Conservation (phyloP, 1,140 invertebrate species). For the Diorhabda sublineata region DNA sequence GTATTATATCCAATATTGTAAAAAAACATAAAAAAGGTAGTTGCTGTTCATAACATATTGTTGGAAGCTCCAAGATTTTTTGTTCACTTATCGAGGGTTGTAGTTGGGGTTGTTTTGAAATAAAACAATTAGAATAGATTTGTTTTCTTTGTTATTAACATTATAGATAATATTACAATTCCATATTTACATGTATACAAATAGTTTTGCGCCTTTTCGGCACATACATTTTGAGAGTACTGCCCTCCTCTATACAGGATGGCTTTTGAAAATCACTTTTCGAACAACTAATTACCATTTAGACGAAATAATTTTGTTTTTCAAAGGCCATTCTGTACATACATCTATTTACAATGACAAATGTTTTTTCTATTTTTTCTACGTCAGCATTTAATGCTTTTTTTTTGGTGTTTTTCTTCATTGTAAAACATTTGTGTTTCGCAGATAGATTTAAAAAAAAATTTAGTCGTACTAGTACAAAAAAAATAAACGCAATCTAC, state of each 20-base stretch:
- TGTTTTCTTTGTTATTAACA: conserved; percentile 36
- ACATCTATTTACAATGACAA: conserved; percentile 14
- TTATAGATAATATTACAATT: conserved; percentile 36
- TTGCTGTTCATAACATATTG: too few relatives aligned
- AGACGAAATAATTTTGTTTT: conserved; percentile 7
- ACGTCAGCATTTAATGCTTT: conserved; percentile 14
- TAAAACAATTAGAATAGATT: conserved; percentile 20
- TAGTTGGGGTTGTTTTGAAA: neutral
- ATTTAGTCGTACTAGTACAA: conserved; percentile 8
- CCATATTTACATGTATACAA: conserved; percentile 37
- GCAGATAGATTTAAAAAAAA: too few relatives aligned
- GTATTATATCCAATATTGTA: too few relatives aligned
- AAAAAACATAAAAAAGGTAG: too few relatives aligned
- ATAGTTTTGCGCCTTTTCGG: conserved; percentile 33
- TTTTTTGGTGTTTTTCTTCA: conserved; percentile 8
- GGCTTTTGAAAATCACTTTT: neutral
- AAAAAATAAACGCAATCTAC: conserved; percentile 21
- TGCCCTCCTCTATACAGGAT: conserved; percentile 28
- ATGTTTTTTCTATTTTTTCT: neutral
- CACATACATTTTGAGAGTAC: conserved; percentile 32
- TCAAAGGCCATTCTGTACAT: conserved; percentile 6
- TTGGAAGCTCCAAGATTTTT: too few relatives aligned
- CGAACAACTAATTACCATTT: neutral
- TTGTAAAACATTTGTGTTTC: conserved; percentile 4
- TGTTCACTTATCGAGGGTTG: neutral